Conservation (phyloP, 2,888 invertebrate species). For the Tyria jacobaeae region DNA sequence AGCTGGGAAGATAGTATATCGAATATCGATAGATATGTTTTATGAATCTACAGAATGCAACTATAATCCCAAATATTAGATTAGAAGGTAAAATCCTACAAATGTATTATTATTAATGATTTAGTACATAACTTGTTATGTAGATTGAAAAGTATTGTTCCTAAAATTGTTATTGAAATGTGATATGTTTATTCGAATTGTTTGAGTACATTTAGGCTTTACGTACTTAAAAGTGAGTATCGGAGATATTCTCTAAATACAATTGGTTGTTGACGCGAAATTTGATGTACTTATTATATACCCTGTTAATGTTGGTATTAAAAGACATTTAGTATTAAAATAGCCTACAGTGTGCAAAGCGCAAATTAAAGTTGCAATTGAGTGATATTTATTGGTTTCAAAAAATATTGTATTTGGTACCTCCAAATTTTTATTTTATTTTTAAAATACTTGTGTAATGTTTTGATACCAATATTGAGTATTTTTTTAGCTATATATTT, state of each 20-base stretch:
- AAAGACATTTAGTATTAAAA: slow-evolving; percentile 40
- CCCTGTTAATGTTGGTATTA: slow-evolving; percentile 21
- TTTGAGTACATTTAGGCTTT: slow-evolving; percentile 19
- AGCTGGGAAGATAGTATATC: neutral
- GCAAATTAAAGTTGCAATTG: slow-evolving; percentile 10
- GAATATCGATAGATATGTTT: neutral
- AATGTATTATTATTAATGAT: slow-evolving; percentile 9
- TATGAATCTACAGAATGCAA: slow-evolving; percentile 2
- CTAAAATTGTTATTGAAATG: slow-evolving; percentile 38
- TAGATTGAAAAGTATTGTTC: slow-evolving; percentile 29
- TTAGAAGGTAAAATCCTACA: slow-evolving; percentile 13
- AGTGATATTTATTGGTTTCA: neutral
- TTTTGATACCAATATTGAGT: neutral
- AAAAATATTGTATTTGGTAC: slow-evolving; percentile 2
- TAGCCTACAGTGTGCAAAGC: slow-evolving; percentile 12
- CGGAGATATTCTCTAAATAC: slow-evolving; percentile 16
- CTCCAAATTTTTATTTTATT: neutral
- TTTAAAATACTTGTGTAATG: neutral
- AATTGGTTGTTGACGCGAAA: slow-evolving; percentile 20
- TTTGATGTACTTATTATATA: slow-evolving; percentile 18
- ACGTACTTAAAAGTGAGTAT: slow-evolving; percentile 38
- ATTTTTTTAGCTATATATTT: neutral
- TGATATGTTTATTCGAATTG: slow-evolving; percentile 45
- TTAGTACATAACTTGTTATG: slow-evolving; percentile 25
- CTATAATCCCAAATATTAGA: slow-evolving; percentile 1